phyloP scores from a whole-genome alignment of 2,113 vertebrate species.

The Ginglymostoma cirratum region DNA sequence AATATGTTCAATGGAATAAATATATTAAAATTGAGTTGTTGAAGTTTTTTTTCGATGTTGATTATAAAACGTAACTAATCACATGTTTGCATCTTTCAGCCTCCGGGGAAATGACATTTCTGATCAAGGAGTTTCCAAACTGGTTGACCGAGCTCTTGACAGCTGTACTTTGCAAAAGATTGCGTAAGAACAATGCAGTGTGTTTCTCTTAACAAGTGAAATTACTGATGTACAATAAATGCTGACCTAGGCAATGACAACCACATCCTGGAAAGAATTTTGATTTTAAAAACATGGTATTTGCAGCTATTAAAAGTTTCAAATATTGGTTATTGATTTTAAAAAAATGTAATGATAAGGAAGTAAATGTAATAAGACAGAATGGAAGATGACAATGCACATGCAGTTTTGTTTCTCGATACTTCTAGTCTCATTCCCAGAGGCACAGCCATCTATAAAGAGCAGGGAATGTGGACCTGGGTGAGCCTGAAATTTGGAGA shows the following conservation, averaged over 20 bases:
- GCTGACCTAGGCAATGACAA: too few relatives aligned
- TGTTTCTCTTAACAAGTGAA: neutral
- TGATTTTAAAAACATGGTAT: neutral
- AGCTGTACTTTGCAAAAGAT: constrained; percentile 69
- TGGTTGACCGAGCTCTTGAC: constrained; percentile 56
- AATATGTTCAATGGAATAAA: neutral
- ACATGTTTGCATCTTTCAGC: constrained; percentile 45
- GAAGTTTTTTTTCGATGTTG: neutral
- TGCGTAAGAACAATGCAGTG: constrained; percentile 56
- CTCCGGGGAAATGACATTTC: constrained; percentile 75
- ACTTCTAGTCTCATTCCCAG: neutral
- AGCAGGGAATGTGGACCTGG: neutral
- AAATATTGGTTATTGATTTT: neutral
- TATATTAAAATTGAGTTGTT: neutral
- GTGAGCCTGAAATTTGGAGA: neutral
- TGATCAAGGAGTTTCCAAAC: constrained; percentile 63
- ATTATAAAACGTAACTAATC: neutral
- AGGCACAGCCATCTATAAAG: neutral
- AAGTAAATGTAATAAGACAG: neutral
- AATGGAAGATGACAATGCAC: neutral
- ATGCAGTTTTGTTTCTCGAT: neutral
- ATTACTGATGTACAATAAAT: too few relatives aligned
- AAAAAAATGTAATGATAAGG: neutral
- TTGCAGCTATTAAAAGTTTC: neutral
- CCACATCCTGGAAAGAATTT: too few relatives aligned